Evolutionary conservation across 2,888 invertebrate species (phyloP), one percentile per base, ranked within the genome.

Genomic region (Scaptomyza flava): DNA sequence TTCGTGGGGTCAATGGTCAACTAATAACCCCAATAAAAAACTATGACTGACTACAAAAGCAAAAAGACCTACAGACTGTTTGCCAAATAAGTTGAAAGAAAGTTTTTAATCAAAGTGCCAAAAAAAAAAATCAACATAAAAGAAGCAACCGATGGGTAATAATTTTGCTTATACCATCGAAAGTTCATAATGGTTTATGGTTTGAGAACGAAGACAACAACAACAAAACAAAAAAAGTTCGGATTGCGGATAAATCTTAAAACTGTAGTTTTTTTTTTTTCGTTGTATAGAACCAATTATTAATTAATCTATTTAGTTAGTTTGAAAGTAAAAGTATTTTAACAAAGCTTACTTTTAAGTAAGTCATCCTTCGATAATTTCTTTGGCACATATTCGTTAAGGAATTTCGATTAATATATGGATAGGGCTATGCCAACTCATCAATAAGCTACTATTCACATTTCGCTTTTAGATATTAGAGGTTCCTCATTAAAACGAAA

Each of bases 1-100:
- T 43, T 11, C 14, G 3, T 14, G 64, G 72, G 76, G 76, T 75
- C 76, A 75, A 75, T 68, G 75, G 76, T 72, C 75, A 75, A 82
- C 78, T 78, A 83, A 85, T 82, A 85, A 78, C 80, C 80, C 72
- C 71, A 36, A 4, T 11, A 7, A 63, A 43, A 41, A 52, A 45
- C 23, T 36, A 33, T 33, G 7, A 12, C 17, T 17, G 20, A 6
- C 48, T 5, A n/a, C 20, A 34, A 8, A 20, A 20, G n/a, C 2
- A 34, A 20, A 17, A 7, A 23, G 23, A 31, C 9, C 34, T 14
- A 14, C 9, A 47, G 27, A 53, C 27, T 52, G 31, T 12, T 38
- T 34, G 31, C 56, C 63, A 72, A 58, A 73, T 56, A 61, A 48
- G 59, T 23, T 51, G 56, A 65, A 74, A 63, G 74, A 74, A 74